phyloP scores from a whole-genome alignment of 2,797 vertebrate genomes.

The Danio jaintianensis region DNA sequence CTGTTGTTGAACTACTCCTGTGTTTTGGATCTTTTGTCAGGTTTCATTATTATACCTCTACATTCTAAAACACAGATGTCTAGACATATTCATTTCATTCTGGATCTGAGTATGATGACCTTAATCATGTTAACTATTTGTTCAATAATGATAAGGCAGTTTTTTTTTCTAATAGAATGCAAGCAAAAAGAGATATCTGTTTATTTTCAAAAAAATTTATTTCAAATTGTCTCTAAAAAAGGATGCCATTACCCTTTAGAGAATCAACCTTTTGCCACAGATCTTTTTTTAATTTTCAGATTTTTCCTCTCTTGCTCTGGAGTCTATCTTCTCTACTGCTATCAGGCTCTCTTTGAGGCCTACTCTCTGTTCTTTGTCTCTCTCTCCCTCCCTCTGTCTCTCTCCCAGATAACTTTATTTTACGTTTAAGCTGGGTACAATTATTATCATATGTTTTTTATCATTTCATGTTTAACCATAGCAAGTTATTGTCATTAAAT shows the following conservation, averaged over 20 bases:
- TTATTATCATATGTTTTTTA: no score
- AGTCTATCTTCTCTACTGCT: no score
- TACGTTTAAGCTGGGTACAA: no score
- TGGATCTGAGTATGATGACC: constrained; percentile 1
- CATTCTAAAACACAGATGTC: constrained; percentile 6
- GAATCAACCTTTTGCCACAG: background rate
- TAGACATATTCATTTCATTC: background rate
- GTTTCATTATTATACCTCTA: constrained; percentile 32
- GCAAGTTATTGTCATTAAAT: no score
- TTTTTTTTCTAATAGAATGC: background rate
- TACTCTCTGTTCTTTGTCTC: no score
- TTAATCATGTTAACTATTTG: background rate
- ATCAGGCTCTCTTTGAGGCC: no score
- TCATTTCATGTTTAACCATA: no score
- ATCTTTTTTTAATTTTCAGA: no score
- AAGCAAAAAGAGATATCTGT: background rate
- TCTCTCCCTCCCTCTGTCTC: no score
- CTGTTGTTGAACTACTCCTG: constrained; percentile 18
- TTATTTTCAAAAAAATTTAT: constrained; percentile 4
- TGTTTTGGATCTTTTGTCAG: constrained; percentile 35
- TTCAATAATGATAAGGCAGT: background rate
- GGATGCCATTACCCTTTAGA: background rate
- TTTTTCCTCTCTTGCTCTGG: no score
- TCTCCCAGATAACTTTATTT: no score
- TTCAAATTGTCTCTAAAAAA: no score